Evolutionary conservation across 1,140 invertebrate genomes (phyloP), one percentile per base, ranked within the genome.

Genomic region (Caenorhabditis brenneri): DNA sequence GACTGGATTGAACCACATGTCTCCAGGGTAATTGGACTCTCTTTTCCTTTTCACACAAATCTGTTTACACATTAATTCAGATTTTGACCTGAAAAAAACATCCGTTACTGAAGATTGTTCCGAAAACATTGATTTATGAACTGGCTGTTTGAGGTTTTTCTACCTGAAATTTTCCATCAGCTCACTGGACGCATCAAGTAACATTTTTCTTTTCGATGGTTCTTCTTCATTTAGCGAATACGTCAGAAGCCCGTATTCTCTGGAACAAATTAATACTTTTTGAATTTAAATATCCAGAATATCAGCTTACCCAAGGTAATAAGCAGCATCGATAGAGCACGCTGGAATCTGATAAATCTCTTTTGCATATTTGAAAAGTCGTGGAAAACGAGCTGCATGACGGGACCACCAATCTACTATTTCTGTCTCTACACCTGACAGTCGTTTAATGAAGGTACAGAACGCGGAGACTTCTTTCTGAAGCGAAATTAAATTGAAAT

Each of bases 31-130:
- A 22, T 5, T 15, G 7, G n/a, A 10, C 0, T 74, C 65, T 46
- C 29, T 42, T 74, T 31, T 74, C 12, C 65, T 29, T 46, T 74
- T 74, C 16, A 74, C 65, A 24, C 65, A 74, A 24, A 74, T 74
- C 36, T 33, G 36, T n/a, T 42, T 74, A 29, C 65, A 24, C 65
- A 74, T 74, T 2, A 74, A 3, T 0, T 39, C 33, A 42, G 36
- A 33, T n/a, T 74, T 74, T 15, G 65, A n/a, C 22, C 65, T 74
- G 29, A 19, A 74, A 12, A 42, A 74, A 24, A 36, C 27, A 5
- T n/a, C n/a, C n/a, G n/a, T n/a, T n/a, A n/a, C n/a, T n/a, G n/a
- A n/a, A n/a, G n/a, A n/a, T n/a, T n/a, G n/a, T n/a, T n/a, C n/a
- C n/a, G n/a, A 19, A 1, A 74, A 42, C 15, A 7, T 24, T 29